Evolutionary conservation across 2,113 vertebrate species (phyloP).

Genomic region (Xerus inauris): DNA sequence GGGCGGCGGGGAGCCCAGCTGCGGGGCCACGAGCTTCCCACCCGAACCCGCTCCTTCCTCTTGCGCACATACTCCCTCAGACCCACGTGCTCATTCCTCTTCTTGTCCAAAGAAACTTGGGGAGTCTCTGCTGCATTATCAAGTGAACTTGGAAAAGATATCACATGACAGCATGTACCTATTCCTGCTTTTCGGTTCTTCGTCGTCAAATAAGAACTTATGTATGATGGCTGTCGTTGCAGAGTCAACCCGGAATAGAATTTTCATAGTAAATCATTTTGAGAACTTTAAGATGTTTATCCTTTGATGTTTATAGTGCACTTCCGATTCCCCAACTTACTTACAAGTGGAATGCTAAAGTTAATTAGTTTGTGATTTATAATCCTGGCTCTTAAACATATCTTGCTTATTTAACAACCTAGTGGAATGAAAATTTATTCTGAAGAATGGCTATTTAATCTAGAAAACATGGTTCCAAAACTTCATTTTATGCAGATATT

Average conservation of each 20-base stretch:
- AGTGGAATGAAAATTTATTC: neutral
- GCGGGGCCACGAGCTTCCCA: constrained; percentile 10
- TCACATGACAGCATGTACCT: neutral
- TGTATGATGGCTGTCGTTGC: neutral
- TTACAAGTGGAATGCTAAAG: neutral
- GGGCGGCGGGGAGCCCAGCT: constrained; percentile 56
- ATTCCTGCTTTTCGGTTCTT: neutral
- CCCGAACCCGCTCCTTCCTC: neutral
- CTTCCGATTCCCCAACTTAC: neutral
- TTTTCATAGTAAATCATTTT: neutral
- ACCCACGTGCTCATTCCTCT: neutral
- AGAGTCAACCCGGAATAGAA: neutral
- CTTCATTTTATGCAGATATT: neutral
- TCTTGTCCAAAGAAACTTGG: neutral
- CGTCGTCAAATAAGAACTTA: neutral
- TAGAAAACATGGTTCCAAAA: neutral
- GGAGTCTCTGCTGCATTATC: neutral
- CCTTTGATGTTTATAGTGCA: neutral
- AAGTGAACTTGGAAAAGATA: neutral
- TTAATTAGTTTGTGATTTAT: neutral
- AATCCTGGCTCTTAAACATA: neutral
- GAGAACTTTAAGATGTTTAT: neutral
- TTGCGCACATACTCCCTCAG: neutral
- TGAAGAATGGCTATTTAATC: neutral
- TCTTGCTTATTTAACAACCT: neutral